A percentile compares a stretch with the other conserved stretches of the same genome.
phyloP scores from a whole-genome alignment of 1,140 invertebrate genomes.

The Vanessa atalanta region DNA sequence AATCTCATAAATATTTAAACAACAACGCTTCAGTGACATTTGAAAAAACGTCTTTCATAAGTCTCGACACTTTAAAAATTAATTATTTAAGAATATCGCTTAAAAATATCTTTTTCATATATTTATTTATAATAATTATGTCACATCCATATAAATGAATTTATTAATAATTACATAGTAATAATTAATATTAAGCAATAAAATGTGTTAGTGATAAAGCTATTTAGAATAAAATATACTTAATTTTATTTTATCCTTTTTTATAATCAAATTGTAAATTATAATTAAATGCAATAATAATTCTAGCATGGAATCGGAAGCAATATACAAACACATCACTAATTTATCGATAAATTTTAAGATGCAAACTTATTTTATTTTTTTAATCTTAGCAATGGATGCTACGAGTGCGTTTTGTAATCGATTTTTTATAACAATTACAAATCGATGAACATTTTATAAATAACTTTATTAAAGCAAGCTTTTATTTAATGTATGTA shows the following conservation, averaged over 20 bases:
- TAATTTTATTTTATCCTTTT: conserved; percentile 43
- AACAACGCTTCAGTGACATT: too few relatives aligned
- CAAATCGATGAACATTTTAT: too few relatives aligned
- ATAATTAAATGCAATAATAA: conserved; percentile 68
- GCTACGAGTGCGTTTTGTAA: not conserved
- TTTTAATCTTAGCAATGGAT: not conserved
- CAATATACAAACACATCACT: conserved; percentile 72
- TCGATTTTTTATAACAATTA: not conserved
- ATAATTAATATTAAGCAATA: conserved; percentile 71
- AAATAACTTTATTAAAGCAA: too few relatives aligned
- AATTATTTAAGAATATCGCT: conserved; percentile 21
- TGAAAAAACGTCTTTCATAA: not conserved
- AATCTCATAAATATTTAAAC: too few relatives aligned
- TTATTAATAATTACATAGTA: conserved; percentile 57
- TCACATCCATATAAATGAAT: conserved; percentile 63
- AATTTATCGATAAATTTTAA: conserved; percentile 42
- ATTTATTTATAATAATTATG: conserved; percentile 22
- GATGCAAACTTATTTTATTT: conserved; percentile 1
- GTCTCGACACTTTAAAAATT: conserved; percentile 5
- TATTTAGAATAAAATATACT: conserved; percentile 46
- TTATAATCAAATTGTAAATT: conserved; percentile 28
- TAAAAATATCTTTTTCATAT: conserved; percentile 30
- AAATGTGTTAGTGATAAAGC: conserved; percentile 75
- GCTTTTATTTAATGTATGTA: too few relatives aligned
- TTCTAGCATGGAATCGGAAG: conserved; percentile 60